Evolutionary conservation across 2,888 invertebrate genomes (phyloP).

Genomic region (Itoplectis maculator): DNA sequence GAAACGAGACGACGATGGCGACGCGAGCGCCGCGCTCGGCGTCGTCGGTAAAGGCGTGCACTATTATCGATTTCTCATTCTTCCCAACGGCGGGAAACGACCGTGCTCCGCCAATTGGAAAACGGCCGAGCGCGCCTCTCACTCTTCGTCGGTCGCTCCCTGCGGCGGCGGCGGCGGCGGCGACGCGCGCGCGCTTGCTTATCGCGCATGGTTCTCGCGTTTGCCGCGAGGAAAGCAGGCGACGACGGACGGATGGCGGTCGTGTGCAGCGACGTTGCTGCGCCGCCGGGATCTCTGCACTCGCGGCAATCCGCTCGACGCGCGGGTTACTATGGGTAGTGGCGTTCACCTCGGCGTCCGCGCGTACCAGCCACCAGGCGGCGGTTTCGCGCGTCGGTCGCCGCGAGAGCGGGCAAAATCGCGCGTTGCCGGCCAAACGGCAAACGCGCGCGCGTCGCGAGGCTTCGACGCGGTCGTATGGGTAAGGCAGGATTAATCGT

Average conservation of each 20-base stretch:
- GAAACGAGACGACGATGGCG: constrained; percentile 47
- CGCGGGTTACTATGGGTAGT: constrained; percentile 1
- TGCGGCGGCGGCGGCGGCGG: background rate
- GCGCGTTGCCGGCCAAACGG: constrained; percentile 44
- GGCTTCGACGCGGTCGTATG: background rate
- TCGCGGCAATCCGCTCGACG: too few relatives aligned
- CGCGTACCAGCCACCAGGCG: background rate
- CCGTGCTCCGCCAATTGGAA: constrained; percentile 28
- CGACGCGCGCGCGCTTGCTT: constrained; percentile 34
- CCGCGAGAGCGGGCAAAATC: constrained; percentile 38
- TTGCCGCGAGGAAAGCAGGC: too few relatives aligned
- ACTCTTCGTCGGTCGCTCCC: background rate
- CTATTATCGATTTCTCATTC: constrained; percentile 78
- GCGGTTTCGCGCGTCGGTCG: too few relatives aligned
- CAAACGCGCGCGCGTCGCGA: constrained; percentile 31
- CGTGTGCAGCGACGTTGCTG: too few relatives aligned
- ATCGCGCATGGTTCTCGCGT: constrained; percentile 32
- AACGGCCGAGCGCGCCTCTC: constrained; percentile 1
- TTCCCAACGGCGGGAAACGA: constrained; percentile 77
- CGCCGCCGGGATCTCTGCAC: background rate
- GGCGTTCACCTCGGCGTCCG: constrained; percentile 12
- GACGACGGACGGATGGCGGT: too few relatives aligned
- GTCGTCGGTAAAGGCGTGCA: constrained; percentile 80
- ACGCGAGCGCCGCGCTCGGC: constrained; percentile 67
- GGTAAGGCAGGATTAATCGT: constrained; percentile 43